Evolutionary conservation across 1,140 invertebrate species (phyloP), one percentile per base, ranked within the genome.

Genomic region (Physella acuta): DNA sequence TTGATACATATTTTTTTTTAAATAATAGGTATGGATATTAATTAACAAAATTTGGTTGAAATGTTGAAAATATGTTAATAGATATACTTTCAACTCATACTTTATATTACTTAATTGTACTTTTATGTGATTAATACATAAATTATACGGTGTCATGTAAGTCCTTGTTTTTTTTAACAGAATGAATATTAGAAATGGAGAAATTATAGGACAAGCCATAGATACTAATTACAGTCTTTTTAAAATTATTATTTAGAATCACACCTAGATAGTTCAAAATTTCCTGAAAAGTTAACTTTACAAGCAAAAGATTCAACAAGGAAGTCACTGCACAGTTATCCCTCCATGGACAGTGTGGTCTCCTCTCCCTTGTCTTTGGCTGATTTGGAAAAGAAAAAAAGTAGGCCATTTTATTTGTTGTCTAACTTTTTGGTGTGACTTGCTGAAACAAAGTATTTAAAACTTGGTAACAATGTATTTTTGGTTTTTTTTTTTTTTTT

Each of bases 291-390:
- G 30, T 26, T 37, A 26, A 37, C 60, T n/a, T 5, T 62, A 37
- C 36, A 62, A 30, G 60, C 37, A 26, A 49, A 17, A 49, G 60
- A 62, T 26, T 33, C 28, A 24, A 5, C 60, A 2, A 44, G 36
- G 24, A 62, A 49, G 44, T 8, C 20, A 26, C 39, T 62, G 2
- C 60, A 30, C 20, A 62, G 60, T 44, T 62, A 39, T 49, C 60
- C 39, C 2, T 62, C 60, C 20, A 44, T 62, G 60, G 60, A 62
- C 60, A 62, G 60, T 3, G 30, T 37, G 16, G 36, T 37, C 17
- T 37, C 60, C 17, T 62, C 60, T 26, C 60, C 60, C 5, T 24
- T 17, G 24, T 44, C 39, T 44, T 24, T 11, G n/a, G 34, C 36
- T 34, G 34, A 26, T 4, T 14, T 44, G 11, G 60, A 62, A 20